phyloP scores from a whole-genome alignment of 2,888 invertebrate species.

The Drosophila meridiana region DNA sequence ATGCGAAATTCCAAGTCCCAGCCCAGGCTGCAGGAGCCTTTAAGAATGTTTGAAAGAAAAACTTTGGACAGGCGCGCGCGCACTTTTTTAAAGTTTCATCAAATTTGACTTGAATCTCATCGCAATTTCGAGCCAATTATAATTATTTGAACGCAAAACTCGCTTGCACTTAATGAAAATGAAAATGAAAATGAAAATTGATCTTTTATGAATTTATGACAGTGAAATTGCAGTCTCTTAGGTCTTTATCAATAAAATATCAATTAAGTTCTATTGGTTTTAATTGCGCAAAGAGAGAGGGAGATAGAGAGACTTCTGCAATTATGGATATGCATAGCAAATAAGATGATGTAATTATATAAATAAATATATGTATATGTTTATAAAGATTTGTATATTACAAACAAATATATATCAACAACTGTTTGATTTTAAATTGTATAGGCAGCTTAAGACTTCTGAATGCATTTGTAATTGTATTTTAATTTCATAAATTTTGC shows the following conservation, averaged over 20 bases:
- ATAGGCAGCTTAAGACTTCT: not conserved
- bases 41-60: slow-evolving; percentile 4
- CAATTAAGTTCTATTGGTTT: not conserved
- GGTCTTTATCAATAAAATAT: not conserved
- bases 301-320: not conserved
- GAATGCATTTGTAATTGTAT: not conserved
- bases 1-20: not conserved
- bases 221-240: not conserved
- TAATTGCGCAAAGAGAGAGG: not conserved
- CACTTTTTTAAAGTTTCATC: slow-evolving; percentile 12
- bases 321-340: not conserved
- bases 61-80: slow-evolving; percentile 9
- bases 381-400: not conserved
- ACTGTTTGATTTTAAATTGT: not conserved
- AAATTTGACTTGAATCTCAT: slow-evolving; percentile 4
- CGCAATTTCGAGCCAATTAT: slow-evolving; percentile 16
- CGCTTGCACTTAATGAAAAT: slow-evolving; percentile 33
- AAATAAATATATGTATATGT: not conserved
- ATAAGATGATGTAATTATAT: not conserved
- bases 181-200: slow-evolving; percentile 51
- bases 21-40: not conserved
- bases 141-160: not conserved
- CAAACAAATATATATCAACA: not conserved
- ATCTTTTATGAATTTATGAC: slow-evolving; percentile 43
- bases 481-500: not conserved